phyloP scores from a whole-genome alignment of 2,888 invertebrate genomes.

The Alloplasta piceator region DNA sequence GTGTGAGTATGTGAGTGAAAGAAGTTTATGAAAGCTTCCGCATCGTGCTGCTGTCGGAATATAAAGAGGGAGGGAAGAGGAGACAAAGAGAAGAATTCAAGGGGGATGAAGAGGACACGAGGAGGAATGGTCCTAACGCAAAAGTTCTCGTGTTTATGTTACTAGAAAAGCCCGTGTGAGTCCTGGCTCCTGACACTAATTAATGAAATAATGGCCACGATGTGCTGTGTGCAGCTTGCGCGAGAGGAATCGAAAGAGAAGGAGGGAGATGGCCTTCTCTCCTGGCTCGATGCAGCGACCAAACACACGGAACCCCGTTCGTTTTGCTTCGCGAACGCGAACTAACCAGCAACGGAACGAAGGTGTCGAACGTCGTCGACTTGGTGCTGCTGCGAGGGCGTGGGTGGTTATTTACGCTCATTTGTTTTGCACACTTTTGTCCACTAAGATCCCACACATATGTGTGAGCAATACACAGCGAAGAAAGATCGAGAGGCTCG shows the following conservation, averaged over 20 bases:
- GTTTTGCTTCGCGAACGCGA: constrained; percentile 25
- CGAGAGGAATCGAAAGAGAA: constrained; percentile 49
- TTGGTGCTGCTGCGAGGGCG: constrained; percentile 70
- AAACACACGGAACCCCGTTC: constrained; percentile 13
- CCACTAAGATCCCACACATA: constrained; percentile 45
- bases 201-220: constrained; percentile 79
- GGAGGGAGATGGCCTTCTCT: not conserved
- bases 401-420: constrained; percentile 80
- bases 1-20: constrained; percentile 38
- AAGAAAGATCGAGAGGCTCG: not conserved
- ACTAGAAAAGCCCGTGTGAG: constrained; percentile 65
- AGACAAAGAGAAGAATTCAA: constrained; percentile 37
- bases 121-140: constrained; percentile 62
- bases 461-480: constrained; percentile 16
- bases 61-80: constrained; percentile 21
- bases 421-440: constrained; percentile 76
- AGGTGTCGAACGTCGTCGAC: constrained; percentile 78
- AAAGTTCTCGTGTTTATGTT: constrained; percentile 74
- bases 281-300: constrained; percentile 2
- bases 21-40: constrained; percentile 56
- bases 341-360: constrained; percentile 56
- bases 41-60: constrained; percentile 22
- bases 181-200: constrained; percentile 75
- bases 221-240: constrained; percentile 26
- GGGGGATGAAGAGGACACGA: constrained; percentile 38